Base-by-base conservation (phyloP, 2,113 vertebrate species). In the Ivindomyrus marchei region DNA sequence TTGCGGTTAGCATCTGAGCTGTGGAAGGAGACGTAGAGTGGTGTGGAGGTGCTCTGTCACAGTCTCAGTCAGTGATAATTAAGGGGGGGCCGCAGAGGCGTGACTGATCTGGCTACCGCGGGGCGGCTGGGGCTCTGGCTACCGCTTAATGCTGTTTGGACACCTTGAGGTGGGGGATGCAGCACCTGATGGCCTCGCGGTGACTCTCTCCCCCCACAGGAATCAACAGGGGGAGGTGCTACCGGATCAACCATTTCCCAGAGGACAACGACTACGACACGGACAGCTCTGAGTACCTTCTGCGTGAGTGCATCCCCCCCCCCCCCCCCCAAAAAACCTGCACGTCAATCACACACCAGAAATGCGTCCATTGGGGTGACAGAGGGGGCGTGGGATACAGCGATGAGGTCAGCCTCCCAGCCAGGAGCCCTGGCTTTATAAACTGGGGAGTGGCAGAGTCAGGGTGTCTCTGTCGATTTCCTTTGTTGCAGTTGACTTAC, bases 261-360 rank as follows among this genome's bases (percentile, higher is more conserved):
- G 98, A 99, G 49, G 98, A 99, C 94, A 98, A 99, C 0, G 98
- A 99, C 93, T 99, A 99, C 0, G 98, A 99, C 96, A 98, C 99
- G 0, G 98, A 99, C 96, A 99, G 98, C 96, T 99, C 98, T 0
- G 98, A 99, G 89, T 99, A 99, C 92, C 97, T 99, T 91, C 95
- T 99, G 90, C 98, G 98, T 99, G 95, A 98, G 98, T 98, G 74
- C 86, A 1, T 17, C 9, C 89, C 66, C 88, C 87, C 89, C 45
- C 36, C 6, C 6, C 83, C 7, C 24, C 47, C 47, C 10, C 31
- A 70, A 8, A 47, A 9, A 9, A 19, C 50, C 21, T 21, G 11
- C 39, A 21, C 17, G 10, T 83, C 70, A n/a, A 13, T 53, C 47
- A 89, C 42, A 7, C 24, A 58, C 62, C 19, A 85, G 77, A 89